Base-by-base conservation (phyloP, 2,888 invertebrate species). In the Diarsia dahlii region DNA sequence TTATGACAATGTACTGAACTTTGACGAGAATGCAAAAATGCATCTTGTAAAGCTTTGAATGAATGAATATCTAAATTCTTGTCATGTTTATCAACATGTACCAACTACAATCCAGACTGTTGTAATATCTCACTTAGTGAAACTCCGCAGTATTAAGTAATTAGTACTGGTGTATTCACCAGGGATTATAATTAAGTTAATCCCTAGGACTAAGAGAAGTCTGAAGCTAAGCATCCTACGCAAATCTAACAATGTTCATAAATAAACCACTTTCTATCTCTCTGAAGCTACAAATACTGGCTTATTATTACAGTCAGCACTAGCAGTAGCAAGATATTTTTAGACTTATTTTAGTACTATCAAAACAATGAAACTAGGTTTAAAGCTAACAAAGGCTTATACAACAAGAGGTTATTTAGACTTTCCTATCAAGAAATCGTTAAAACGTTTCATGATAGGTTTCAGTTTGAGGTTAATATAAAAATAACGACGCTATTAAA, bases 401-500 rank as follows among this genome's bases (percentile, higher is more conserved):
- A 13, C 23, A 5, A 60, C 48, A 54, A 4, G 6, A 12, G 10
- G 15, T 39, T 48, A 20, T 63, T 48, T 18, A 71, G 20, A 67
- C 15, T 52, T 28, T 18, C 46, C 28, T 20, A 60, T 48, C 20
- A 52, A 74, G 23, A 65, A 75, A 28, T 50, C 50, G 66, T 52
- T 76, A 70, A 65, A 81, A 58, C 9, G 52, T 76, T 62, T 18
- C 76, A 81, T 76, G 60, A 28, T 63, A 39, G 18, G 13, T 69
- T 63, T 70, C 66, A 64, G 45, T 80, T 71, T 81, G 34, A 28
- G 46, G 62, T 63, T 67, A 45, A 45, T 71, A 74, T 60, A 64
- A 79, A 81, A 76, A 81, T 65, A 75, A 76, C 58, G 34, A 20
- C n/a, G 12, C 60, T 65, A 62, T 60, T 69, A 64, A 74, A 64